Conservation (phyloP, 2,113 vertebrate genomes). For the Turnix velox region DNA sequence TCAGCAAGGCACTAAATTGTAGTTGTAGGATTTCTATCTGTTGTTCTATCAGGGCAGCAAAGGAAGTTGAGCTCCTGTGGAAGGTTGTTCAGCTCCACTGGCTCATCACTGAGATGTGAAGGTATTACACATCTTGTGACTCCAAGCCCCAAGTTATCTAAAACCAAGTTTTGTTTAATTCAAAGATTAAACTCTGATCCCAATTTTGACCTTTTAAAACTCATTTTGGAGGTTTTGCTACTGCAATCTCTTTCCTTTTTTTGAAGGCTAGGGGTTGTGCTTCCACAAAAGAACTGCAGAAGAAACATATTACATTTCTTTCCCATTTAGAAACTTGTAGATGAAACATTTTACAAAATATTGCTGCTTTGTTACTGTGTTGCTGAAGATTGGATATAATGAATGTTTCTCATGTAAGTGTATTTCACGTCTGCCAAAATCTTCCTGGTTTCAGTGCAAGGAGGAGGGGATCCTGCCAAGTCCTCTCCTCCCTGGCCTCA, state of each 20-base stretch:
- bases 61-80: neutral
- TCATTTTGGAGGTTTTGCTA: neutral
- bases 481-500: fast-evolving
- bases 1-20: neutral
- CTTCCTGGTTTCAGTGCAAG: fast-evolving
- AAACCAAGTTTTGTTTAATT: neutral
- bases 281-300: neutral
- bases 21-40: neutral
- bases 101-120: neutral
- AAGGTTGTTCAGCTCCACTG: neutral
- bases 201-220: neutral
- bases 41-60: neutral
- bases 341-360: neutral
- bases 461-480: neutral
- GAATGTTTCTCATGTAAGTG: neutral
- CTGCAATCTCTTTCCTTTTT: neutral
- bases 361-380: neutral
- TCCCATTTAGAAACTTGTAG: neutral
- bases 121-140: neutral
- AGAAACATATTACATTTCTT: neutral
- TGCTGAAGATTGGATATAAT: neutral
- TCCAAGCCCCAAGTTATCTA: neutral
- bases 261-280: neutral
- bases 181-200: neutral
- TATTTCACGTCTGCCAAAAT: neutral